A percentile compares a stretch with the other conserved stretches of the same genome.
phyloP scores from a whole-genome alignment of 35 echinoderm and acorn worm species.

The Ptychodera flava region DNA sequence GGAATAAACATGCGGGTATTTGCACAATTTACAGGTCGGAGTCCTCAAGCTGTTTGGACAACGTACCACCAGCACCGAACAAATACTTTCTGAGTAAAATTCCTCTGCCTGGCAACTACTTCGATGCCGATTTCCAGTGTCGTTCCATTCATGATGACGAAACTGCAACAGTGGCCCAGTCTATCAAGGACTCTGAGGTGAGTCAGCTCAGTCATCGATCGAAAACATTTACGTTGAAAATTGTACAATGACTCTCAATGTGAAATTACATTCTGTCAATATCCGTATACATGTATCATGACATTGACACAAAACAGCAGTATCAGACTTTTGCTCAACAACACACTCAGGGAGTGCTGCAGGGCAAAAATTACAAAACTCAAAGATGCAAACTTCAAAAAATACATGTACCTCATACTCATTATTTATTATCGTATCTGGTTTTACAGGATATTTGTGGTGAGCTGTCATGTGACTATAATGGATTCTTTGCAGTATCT shows the following conservation, averaged over 20 bases:
- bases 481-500: conserved; percentile 13
- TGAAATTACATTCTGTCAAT: too few relatives aligned
- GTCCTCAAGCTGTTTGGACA: not conserved
- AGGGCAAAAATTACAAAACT: too few relatives aligned
- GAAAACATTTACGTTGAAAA: too few relatives aligned
- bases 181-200: not conserved
- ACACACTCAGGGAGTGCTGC: too few relatives aligned
- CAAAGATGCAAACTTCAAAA: too few relatives aligned
- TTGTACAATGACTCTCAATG: too few relatives aligned
- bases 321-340: too few relatives aligned
- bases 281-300: too few relatives aligned
- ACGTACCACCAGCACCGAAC: not conserved
- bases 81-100: not conserved
- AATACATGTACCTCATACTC: too few relatives aligned
- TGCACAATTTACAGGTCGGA: not conserved
- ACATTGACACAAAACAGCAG: too few relatives aligned
- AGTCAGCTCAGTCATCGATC: too few relatives aligned
- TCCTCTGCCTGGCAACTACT: not conserved
- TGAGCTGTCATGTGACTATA: conserved; percentile 33
- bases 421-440: not conserved
- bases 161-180: not conserved
- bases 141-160: not conserved
- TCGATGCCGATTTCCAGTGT: not conserved
- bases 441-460: conserved; percentile 62
- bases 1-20: too few relatives aligned